These are phyloP conservation scores for Lates japonicus DNA, from an alignment of 2,797 vertebrate species.

Conservation along the genomic window DNA sequence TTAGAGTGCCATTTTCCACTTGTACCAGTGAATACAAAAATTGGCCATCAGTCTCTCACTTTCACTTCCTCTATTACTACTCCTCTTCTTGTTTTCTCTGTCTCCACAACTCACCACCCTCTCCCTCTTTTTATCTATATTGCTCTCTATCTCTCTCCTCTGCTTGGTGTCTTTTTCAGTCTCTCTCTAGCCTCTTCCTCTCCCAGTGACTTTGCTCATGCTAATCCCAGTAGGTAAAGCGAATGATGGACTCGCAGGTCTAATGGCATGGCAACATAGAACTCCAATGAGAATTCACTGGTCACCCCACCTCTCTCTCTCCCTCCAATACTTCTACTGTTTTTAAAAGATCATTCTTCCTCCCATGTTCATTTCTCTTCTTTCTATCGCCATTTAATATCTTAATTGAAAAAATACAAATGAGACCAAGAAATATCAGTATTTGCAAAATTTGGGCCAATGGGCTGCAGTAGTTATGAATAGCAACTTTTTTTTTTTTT, in stretches of 20 bases:
- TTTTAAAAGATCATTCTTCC: neutral
- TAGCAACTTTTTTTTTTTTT: neutral
- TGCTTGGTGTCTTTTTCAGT: slow-evolving; percentile 10
- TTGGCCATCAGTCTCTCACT: slow-evolving; percentile 9
- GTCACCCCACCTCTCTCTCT: slow-evolving; percentile 54
- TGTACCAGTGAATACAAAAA: slow-evolving; percentile 3
- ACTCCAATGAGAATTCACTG: slow-evolving; percentile 73
- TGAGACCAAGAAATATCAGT: neutral
- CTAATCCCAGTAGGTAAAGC: slow-evolving; percentile 81
- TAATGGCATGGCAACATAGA: slow-evolving; percentile 83
- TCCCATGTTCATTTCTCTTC: slow-evolving; percentile 10
- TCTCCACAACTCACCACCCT: neutral
- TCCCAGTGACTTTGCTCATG: slow-evolving; percentile 74
- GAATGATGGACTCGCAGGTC: slow-evolving; percentile 82
- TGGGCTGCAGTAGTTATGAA: neutral
- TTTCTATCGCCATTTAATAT: neutral
- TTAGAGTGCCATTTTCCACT: slow-evolving; percentile 2
- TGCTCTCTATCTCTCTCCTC: neutral
- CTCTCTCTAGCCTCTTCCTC: slow-evolving; percentile 43
- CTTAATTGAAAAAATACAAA: neutral
- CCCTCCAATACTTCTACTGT: slow-evolving; percentile 25
- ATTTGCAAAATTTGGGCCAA: neutral
- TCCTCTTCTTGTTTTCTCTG: neutral
- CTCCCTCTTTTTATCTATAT: neutral
- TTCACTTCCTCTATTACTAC: slow-evolving; percentile 3